A percentile compares a stretch with the other conserved stretches of the same genome.
Conservation (phyloP, 2,797 vertebrate genomes). For the Sciaenops ocellatus region DNA sequence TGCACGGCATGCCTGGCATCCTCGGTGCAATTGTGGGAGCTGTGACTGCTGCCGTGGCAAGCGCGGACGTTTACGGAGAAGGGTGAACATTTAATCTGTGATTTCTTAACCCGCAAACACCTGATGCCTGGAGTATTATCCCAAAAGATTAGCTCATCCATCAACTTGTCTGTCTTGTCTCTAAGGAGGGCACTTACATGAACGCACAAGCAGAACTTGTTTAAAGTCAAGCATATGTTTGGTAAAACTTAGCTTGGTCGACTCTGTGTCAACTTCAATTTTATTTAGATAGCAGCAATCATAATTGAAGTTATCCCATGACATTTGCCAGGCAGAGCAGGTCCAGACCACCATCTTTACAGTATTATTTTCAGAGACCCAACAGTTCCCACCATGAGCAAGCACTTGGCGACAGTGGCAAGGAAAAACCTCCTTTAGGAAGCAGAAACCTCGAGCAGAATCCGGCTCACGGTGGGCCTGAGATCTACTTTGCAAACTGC, state of each 20-base stretch:
- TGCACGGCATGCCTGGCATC: constrained; percentile 92
- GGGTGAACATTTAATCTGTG: constrained; percentile 82
- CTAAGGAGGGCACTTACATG: background rate
- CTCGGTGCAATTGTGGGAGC: constrained; percentile 90
- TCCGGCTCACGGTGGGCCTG: too few relatives aligned
- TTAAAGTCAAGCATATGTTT: background rate
- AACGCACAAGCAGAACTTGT: background rate
- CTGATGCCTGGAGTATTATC: background rate
- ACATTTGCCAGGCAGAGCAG: too few relatives aligned
- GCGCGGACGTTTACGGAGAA: constrained; percentile 80
- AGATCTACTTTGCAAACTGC: background rate
- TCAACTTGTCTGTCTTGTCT: too few relatives aligned
- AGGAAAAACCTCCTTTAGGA: too few relatives aligned
- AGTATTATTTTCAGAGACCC: too few relatives aligned
- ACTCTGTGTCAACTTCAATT: background rate
- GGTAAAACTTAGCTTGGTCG: background rate
- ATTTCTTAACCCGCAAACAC: background rate
- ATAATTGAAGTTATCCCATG: too few relatives aligned
- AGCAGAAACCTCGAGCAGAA: too few relatives aligned
- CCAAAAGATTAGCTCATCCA: background rate
- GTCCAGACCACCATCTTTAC: too few relatives aligned
- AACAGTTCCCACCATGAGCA: too few relatives aligned
- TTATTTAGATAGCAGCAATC: too few relatives aligned
- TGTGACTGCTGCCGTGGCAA: constrained; percentile 84
- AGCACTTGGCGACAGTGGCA: too few relatives aligned